A percentile compares a stretch with the other conserved stretches of the same genome.
These are phyloP conservation scores for Heterocephalus glaber DNA, from an alignment of 2,113 vertebrate genomes.

Conservation along the genomic window DNA sequence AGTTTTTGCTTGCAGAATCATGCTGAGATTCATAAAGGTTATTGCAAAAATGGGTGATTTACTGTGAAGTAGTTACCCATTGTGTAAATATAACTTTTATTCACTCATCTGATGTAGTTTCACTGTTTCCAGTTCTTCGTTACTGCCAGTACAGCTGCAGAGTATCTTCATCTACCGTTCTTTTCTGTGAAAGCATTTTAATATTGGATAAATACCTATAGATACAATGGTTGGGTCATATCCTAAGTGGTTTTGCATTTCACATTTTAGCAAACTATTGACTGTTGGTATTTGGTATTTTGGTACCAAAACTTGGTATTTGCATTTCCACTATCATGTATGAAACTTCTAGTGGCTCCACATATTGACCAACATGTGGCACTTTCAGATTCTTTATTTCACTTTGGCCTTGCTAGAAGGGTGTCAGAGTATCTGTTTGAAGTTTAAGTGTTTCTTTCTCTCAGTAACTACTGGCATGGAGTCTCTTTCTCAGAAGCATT, in stretches of 20 bases:
- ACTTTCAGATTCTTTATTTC: not conserved
- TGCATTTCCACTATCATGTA: not conserved
- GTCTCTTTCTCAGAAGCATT: not conserved
- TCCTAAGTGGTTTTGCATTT: not conserved
- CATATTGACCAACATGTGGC: not conserved
- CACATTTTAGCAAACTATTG: not conserved
- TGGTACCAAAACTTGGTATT: not conserved
- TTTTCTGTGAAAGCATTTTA: not conserved
- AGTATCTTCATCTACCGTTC: not conserved
- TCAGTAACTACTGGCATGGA: accelerated
- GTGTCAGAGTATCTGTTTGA: not conserved
- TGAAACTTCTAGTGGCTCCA: not conserved
- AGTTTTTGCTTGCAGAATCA: not conserved
- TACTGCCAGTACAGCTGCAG: not conserved
- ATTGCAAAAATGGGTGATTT: not conserved
- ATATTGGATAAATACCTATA: not conserved
- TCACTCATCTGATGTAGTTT: not conserved
- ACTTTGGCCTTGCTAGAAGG: not conserved
- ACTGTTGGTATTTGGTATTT: not conserved
- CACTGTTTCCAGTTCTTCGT: not conserved
- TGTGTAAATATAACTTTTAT: not conserved
- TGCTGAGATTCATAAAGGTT: not conserved
- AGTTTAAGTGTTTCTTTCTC: not conserved
- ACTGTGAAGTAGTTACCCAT: not conserved
- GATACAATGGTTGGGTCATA: not conserved